Conservation (phyloP, 2,113 vertebrate species). For the Ancistrus triradiatus region DNA sequence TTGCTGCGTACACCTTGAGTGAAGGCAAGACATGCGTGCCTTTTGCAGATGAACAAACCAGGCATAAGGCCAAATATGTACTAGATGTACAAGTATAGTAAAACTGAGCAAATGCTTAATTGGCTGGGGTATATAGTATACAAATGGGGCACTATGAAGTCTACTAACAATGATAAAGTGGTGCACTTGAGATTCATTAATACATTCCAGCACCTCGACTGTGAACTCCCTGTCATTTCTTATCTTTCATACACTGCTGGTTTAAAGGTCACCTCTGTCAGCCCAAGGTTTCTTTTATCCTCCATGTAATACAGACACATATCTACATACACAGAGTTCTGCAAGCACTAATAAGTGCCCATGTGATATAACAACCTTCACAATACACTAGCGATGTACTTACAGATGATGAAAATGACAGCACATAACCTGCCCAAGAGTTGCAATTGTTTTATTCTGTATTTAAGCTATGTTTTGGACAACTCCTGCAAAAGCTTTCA, state of each 20-base stretch:
- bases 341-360: background rate
- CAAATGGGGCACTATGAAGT: too few species aligned
- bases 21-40: too few species aligned
- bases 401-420: background rate
- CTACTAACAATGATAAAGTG: too few species aligned
- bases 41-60: background rate
- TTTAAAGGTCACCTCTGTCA: conserved; percentile 40
- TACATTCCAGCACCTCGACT: conserved; percentile 12
- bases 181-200: conserved; percentile 18
- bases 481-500: too few species aligned
- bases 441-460: background rate
- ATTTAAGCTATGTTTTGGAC: background rate
- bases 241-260: conserved; percentile 24
- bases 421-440: background rate
- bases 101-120: too few species aligned
- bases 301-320: conserved; percentile 6
- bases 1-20: too few species aligned
- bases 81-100: too few species aligned
- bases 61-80: too few species aligned
- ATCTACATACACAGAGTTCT: conserved; percentile 11
- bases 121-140: too few species aligned
- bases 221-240: conserved; percentile 20
- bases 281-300: conserved; percentile 34
- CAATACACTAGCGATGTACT: background rate
- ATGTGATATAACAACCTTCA: background rate